Percentiles rank a stretch among this genome's conserved stretches.
These are phyloP conservation scores for Cotesia typhae DNA, from an alignment of 1,140 invertebrate species.

Conservation along the genomic window DNA sequence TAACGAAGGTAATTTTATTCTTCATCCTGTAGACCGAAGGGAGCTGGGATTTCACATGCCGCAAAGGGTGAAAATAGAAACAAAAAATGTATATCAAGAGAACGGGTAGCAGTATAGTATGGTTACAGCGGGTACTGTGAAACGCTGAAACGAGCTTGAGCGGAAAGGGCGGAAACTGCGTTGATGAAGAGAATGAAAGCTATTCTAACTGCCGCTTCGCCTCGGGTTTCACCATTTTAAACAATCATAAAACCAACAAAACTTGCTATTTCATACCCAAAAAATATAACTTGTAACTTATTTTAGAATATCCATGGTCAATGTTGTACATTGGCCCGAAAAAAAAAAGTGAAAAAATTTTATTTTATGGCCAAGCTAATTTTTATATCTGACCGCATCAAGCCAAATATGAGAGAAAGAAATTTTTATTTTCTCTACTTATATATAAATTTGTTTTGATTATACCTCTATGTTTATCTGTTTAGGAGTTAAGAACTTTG, in stretches of 20 bases:
- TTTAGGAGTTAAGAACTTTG: too few relatives aligned
- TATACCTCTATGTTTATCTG: too few relatives aligned
- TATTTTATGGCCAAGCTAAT: too few relatives aligned
- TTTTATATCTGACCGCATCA: too few relatives aligned
- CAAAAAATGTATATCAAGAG: conserved; percentile 1
- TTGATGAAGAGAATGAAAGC: conserved; percentile 49
- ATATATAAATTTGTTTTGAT: too few relatives aligned
- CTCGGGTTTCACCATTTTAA: conserved; percentile 49
- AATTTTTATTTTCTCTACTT: too few relatives aligned
- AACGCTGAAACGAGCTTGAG: conserved; percentile 47
- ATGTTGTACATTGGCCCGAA: not conserved
- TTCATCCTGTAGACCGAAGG: conserved; percentile 50
- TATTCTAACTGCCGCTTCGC: conserved; percentile 52
- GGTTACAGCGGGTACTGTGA: conserved; percentile 33
- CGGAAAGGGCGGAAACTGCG: conserved; percentile 39
- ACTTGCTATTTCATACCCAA: conserved; percentile 45
- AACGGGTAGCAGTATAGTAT: not conserved
- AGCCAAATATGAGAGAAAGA: too few relatives aligned
- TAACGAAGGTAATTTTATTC: conserved; percentile 66
- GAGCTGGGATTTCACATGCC: conserved; percentile 12
- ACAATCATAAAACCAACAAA: conserved; percentile 52
- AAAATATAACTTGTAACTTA: conserved; percentile 20
- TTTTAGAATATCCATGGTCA: not conserved
- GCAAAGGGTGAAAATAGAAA: conserved; percentile 18
- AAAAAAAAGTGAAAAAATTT: too few relatives aligned